Conservation (phyloP, 2,797 vertebrate genomes). For the Sebastes vulpes region DNA sequence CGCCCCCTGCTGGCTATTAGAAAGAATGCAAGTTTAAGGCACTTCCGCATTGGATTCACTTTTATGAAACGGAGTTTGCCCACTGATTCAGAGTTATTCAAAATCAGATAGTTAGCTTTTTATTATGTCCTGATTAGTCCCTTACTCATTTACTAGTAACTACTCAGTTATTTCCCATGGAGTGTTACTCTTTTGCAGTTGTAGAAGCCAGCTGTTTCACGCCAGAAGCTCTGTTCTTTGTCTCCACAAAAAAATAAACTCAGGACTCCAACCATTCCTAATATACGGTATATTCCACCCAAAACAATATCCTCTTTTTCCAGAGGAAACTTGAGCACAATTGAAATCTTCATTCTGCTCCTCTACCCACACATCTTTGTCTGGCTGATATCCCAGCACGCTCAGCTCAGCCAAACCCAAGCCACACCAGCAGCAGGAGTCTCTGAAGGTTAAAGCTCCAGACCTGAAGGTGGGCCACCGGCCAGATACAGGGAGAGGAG, state of each 20-base stretch:
- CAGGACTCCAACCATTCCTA: constrained; percentile 1
- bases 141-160: background rate
- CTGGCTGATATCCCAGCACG: constrained; percentile 67
- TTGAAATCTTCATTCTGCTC: constrained; percentile 52
- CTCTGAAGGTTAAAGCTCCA: constrained; percentile 70
- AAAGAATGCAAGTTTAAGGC: too few species aligned
- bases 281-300: constrained; percentile 15
- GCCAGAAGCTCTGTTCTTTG: constrained; percentile 17
- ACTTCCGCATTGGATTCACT: too few species aligned
- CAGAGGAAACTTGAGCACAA: constrained; percentile 47
- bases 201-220: background rate
- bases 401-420: constrained; percentile 53
- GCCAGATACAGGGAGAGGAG: constrained; percentile 49
- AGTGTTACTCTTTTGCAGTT: background rate
- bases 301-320: constrained; percentile 60
- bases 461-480: constrained; percentile 70
- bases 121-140: background rate
- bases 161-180: background rate
- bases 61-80: too few species aligned
- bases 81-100: background rate
- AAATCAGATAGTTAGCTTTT: background rate
- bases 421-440: constrained; percentile 70
- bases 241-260: background rate
- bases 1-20: too few species aligned
- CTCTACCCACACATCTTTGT: constrained; percentile 52